Evolutionary conservation across 2,888 invertebrate species (phyloP), one percentile per base, ranked within the genome.

Genomic region (Mimachlamys varia): DNA sequence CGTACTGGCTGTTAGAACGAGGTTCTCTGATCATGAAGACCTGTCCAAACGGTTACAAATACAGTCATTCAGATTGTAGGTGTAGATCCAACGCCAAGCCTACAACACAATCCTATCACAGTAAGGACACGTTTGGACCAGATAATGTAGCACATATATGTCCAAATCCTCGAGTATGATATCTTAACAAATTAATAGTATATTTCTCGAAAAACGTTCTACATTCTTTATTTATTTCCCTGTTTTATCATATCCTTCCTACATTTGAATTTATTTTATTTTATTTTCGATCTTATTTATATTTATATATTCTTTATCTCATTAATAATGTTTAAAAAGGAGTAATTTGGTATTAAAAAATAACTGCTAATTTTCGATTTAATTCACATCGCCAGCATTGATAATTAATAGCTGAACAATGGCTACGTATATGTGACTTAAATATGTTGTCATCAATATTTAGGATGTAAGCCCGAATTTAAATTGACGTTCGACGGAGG

Each of bases 401-500:
- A n/a, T n/a, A n/a, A n/a, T 88, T 88, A 13, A 49, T 88, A n/a
- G 12, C 27, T 38, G 44, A 22, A 88, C 22, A 22, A 12, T 22
- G n/a, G n/a, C n/a, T n/a, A n/a, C n/a, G n/a, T n/a, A n/a, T n/a
- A n/a, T n/a, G n/a, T n/a, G n/a, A n/a, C n/a, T n/a, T n/a, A n/a
- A n/a, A n/a, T n/a, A n/a, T n/a, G n/a, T n/a, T n/a, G 4, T 88
- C n/a, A 33, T 22, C 22, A 50, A 55, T 22, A 53, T 88, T 49
- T 38, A 91, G 91, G 87, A 19, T 91, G 91, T 44, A 62, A 55
- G 27, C 88, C 91, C 15, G 91, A 91, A 88, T 91, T 91, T 38
- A 91, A 90, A 5, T 38, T 91, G 49, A 91, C 90, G 19, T 91
- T 91, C 38, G 91, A 91, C 87, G 88, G 89, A n/a, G 91, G 91